A percentile compares a stretch with the other conserved stretches of the same genome.
phyloP scores from a whole-genome alignment of 2,113 vertebrate genomes.

The Garra rufa region DNA sequence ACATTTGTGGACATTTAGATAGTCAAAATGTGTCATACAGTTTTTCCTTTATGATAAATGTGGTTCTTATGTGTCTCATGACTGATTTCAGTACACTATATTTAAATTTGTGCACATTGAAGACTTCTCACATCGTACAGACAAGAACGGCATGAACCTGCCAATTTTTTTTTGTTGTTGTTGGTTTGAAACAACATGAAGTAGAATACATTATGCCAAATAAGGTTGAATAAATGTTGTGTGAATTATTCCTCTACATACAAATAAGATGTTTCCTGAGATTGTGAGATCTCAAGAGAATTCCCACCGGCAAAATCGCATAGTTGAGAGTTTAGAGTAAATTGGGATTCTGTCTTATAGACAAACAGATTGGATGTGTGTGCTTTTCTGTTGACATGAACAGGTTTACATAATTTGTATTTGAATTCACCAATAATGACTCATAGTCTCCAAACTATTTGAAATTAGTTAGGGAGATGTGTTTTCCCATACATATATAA shows the following conservation, averaged over 20 bases:
- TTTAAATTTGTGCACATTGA: background rate
- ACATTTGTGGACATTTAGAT: no score
- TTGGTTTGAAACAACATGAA: background rate
- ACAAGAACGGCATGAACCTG: background rate
- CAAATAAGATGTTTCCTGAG: background rate
- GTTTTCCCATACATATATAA: background rate
- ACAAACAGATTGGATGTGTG: background rate
- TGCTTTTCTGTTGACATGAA: background rate
- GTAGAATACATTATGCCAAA: background rate
- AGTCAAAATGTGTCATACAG: no score
- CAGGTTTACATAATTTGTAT: background rate
- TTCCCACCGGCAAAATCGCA: background rate
- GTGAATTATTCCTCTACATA: background rate
- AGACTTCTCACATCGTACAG: background rate
- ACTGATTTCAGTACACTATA: background rate
- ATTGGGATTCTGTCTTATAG: background rate
- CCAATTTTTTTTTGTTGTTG: background rate
- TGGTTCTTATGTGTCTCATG: background rate
- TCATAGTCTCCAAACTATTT: slow-evolving; percentile 1
- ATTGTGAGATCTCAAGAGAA: background rate
- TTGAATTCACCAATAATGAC: background rate
- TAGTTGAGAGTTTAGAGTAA: background rate
- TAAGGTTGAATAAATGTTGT: background rate
- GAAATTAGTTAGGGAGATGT: background rate
- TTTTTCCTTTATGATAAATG: background rate